Percentiles rank a stretch among this genome's conserved stretches.
Conservation (phyloP, 2,113 vertebrate genomes). For the Scolopax mira region DNA sequence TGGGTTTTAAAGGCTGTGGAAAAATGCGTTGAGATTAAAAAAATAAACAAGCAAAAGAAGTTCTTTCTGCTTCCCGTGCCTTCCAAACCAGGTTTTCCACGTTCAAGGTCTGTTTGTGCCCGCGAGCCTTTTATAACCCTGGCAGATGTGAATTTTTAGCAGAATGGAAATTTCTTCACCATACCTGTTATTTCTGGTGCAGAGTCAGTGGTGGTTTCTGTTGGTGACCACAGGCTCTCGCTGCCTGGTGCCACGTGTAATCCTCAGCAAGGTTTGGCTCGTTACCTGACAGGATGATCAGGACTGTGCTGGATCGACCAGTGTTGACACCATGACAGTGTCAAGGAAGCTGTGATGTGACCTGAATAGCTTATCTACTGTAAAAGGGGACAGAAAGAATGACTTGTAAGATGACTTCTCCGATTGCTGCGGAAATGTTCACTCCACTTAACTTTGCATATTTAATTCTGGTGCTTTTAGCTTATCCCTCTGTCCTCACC, state of each 20-base stretch:
- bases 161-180: conserved; percentile 6
- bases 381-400: background rate
- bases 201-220: background rate
- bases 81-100: background rate
- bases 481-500: background rate
- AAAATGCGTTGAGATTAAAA: background rate
- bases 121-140: conserved; percentile 4
- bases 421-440: background rate
- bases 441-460: background rate
- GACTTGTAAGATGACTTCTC: background rate
- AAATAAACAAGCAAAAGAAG: background rate
- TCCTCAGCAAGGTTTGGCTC: background rate
- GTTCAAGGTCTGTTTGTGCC: background rate
- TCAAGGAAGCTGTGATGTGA: background rate
- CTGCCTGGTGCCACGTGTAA: background rate
- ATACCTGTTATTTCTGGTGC: conserved; percentile 17
- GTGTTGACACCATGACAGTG: background rate
- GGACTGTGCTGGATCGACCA: background rate
- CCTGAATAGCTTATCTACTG: background rate
- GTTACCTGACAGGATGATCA: background rate
- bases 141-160: background rate
- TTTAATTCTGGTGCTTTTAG: background rate
- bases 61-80: background rate
- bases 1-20: background rate
- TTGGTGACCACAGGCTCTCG: background rate